Conservation (phyloP, 2,797 vertebrate genomes). For the Sebastes taczanowskii region DNA sequence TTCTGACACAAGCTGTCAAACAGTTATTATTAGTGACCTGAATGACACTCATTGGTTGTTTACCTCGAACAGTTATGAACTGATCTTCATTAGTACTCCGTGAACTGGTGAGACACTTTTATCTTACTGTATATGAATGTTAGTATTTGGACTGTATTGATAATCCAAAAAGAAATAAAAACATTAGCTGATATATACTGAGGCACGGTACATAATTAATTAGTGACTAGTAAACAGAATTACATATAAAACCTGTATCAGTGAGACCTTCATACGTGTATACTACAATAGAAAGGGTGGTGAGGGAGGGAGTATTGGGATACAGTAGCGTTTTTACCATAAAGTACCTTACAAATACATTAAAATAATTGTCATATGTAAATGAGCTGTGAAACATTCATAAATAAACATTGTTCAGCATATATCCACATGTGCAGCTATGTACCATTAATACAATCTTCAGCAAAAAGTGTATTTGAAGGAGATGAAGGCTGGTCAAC, state of each 20-base stretch:
- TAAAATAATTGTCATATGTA: conserved; percentile 24
- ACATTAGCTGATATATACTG: conserved; percentile 1
- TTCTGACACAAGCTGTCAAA: conserved; percentile 15
- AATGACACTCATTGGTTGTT: conserved; percentile 9
- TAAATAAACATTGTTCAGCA: conserved; percentile 51
- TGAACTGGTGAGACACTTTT: neutral
- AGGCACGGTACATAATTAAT: conserved; percentile 1
- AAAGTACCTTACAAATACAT: conserved; percentile 35
- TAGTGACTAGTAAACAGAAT: conserved; percentile 7
- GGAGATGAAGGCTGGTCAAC: conserved; percentile 18
- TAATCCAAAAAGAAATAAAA: neutral
- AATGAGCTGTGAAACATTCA: conserved; percentile 9
- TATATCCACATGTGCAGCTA: conserved; percentile 19
- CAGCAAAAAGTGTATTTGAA: conserved; percentile 10
- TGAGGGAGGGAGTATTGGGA: neutral
- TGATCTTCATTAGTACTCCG: conserved; percentile 10
- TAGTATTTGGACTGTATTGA: neutral
- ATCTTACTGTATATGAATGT: neutral
- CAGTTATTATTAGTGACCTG: neutral
- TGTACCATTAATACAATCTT: conserved; percentile 49
- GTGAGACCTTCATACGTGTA: neutral
- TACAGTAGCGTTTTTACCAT: conserved; percentile 22
- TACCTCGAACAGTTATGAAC: neutral
- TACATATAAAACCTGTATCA: neutral
- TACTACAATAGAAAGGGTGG: conserved; percentile 4